These are phyloP conservation scores for Bolborhynchus lineola DNA, from an alignment of 2,113 vertebrate genomes.

Conservation along the genomic window DNA sequence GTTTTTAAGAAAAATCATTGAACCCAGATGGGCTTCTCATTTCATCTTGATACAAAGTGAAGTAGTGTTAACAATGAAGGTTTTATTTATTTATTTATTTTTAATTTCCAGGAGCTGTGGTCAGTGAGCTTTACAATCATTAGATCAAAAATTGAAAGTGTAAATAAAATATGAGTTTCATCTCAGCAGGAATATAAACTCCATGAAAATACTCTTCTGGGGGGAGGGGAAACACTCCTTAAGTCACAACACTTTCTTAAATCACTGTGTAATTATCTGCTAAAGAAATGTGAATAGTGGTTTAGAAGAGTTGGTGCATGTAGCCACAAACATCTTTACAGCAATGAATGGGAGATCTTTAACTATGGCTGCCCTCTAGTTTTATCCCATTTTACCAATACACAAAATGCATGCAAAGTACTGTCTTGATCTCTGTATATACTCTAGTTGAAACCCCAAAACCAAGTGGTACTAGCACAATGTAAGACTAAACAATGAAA, in stretches of 20 bases:
- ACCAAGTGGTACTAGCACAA: not conserved
- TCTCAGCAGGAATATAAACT: not conserved
- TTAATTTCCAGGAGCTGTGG: not conserved
- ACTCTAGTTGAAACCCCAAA: not conserved
- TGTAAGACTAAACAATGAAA: not conserved
- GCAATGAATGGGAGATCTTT: not conserved
- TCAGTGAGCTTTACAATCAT: not conserved
- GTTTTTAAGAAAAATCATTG: not conserved
- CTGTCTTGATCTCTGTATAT: rapidly evolving
- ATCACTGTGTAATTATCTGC: not conserved
- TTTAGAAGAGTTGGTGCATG: not conserved
- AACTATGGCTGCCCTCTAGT: not conserved
- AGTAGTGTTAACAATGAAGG: not conserved
- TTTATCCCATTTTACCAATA: not conserved
- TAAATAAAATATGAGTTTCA: not conserved
- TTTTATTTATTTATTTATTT: not conserved
- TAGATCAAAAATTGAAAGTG: not conserved
- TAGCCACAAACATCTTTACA: not conserved
- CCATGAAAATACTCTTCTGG: not conserved
- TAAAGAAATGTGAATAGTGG: not conserved
- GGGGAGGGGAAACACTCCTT: rapidly evolving
- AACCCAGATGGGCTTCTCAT: not conserved
- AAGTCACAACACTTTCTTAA: not conserved
- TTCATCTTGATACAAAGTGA: not conserved
- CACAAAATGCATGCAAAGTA: rapidly evolving